Conservation (phyloP, 2,797 vertebrate genomes). For the Manis pentadactyla region DNA sequence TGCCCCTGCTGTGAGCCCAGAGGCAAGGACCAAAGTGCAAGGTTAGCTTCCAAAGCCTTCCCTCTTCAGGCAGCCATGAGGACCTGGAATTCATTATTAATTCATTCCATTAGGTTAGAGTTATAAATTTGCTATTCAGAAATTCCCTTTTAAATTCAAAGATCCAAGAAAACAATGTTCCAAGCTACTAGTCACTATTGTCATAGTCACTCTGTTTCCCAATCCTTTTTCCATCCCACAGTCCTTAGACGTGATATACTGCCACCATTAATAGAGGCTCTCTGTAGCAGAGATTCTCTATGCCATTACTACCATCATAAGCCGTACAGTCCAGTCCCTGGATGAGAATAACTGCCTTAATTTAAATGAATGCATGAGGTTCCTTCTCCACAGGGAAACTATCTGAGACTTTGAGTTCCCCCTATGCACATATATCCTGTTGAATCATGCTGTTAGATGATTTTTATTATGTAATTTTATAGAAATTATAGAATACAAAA, state of each 20-base stretch:
- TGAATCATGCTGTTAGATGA: neutral
- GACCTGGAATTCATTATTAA: neutral
- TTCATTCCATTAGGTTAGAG: neutral
- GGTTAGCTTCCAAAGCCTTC: neutral
- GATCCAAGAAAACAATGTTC: neutral
- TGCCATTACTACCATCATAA: neutral
- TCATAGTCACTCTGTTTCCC: neutral
- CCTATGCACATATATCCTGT: neutral
- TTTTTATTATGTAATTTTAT: neutral
- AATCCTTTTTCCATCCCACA: neutral
- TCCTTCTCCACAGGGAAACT: neutral
- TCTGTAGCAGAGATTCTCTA: neutral
- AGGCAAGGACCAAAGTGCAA: neutral
- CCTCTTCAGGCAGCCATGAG: neutral
- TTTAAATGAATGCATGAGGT: neutral
- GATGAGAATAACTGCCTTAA: neutral
- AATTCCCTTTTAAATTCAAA: neutral
- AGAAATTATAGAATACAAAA: neutral
- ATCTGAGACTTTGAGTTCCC: neutral
- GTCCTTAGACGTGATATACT: neutral
- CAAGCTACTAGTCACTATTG: neutral
- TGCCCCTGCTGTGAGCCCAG: neutral
- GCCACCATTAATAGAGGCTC: neutral
- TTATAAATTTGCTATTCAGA: neutral
- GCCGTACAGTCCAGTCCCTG: neutral